Conservation (phyloP, 2,113 vertebrate genomes). For the Spheniscus mendiculus region DNA sequence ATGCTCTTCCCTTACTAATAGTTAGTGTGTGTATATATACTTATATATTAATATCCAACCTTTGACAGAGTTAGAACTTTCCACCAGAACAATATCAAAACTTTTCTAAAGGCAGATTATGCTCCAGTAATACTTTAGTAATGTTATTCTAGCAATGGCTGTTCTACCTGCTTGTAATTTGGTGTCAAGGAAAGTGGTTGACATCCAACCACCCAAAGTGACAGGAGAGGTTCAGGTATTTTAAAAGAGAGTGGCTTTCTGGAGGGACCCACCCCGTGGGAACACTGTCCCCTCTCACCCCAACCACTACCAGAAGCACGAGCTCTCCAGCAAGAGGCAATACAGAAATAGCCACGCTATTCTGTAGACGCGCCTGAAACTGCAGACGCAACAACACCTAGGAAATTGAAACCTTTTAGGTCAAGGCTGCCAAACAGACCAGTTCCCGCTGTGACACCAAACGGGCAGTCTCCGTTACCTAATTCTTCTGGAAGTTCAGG, state of each 20-base stretch:
- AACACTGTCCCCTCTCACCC: accelerated
- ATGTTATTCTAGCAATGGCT: accelerated
- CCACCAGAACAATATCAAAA: neutral
- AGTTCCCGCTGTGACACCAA: neutral
- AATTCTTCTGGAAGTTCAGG: constrained; percentile 49
- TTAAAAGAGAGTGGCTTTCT: neutral
- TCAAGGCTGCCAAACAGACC: constrained; percentile 1
- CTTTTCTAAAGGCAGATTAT: neutral
- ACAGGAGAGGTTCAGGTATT: neutral
- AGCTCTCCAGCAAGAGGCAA: neutral
- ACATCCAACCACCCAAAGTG: accelerated
- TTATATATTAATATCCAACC: neutral
- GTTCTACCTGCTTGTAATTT: neutral
- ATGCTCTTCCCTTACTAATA: neutral
- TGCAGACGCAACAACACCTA: neutral
- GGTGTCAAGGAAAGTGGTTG: neutral
- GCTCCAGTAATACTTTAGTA: neutral
- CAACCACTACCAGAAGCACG: neutral
- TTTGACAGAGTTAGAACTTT: neutral
- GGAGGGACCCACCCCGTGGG: neutral
- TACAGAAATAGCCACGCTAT: neutral
- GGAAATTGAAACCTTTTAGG: constrained; percentile 33
- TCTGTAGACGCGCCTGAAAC: neutral
- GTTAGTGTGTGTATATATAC: neutral
- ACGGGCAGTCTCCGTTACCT: neutral